These are phyloP conservation scores for Mastacembelus armatus DNA, from an alignment of 2,797 vertebrate genomes.

Conservation along the genomic window DNA sequence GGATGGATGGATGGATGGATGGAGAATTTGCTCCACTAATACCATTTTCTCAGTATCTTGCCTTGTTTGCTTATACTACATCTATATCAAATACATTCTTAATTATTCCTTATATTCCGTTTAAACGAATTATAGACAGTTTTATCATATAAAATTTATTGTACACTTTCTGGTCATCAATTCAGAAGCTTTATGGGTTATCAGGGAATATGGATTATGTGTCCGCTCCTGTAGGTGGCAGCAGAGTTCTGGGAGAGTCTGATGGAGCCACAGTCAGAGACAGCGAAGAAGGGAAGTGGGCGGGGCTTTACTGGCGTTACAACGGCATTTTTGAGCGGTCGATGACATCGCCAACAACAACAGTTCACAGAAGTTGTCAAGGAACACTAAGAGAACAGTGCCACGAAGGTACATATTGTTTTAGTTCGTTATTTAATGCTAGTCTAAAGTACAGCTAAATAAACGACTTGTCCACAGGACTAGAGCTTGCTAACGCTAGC, in stretches of 20 bases:
- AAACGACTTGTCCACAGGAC: background rate
- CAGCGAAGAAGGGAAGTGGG: slow-evolving; percentile 25
- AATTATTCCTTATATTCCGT: too few relatives aligned
- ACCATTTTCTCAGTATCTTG: too few relatives aligned
- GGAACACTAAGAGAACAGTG: background rate
- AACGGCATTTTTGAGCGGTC: slow-evolving; percentile 73
- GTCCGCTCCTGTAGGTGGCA: slow-evolving; percentile 39
- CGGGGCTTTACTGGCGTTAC: slow-evolving; percentile 11
- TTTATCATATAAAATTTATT: too few relatives aligned
- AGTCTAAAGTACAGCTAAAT: background rate
- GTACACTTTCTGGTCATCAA: too few relatives aligned
- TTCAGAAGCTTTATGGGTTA: too few relatives aligned
- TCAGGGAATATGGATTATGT: too few relatives aligned
- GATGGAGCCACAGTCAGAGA: rapidly evolving
- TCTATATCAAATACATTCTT: too few relatives aligned
- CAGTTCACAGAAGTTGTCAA: background rate
- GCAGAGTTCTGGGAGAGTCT: background rate
- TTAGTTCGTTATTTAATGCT: background rate
- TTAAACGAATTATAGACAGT: too few relatives aligned
- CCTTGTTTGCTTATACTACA: too few relatives aligned
- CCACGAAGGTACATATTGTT: slow-evolving; percentile 3
- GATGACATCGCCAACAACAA: slow-evolving; percentile 5
- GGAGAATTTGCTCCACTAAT: too few relatives aligned
- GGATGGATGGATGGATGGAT: too few relatives aligned
- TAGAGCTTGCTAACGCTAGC: too few relatives aligned